Evolutionary conservation across 1,140 invertebrate genomes (phyloP).

Genomic region (Asbolus verrucosus): DNA sequence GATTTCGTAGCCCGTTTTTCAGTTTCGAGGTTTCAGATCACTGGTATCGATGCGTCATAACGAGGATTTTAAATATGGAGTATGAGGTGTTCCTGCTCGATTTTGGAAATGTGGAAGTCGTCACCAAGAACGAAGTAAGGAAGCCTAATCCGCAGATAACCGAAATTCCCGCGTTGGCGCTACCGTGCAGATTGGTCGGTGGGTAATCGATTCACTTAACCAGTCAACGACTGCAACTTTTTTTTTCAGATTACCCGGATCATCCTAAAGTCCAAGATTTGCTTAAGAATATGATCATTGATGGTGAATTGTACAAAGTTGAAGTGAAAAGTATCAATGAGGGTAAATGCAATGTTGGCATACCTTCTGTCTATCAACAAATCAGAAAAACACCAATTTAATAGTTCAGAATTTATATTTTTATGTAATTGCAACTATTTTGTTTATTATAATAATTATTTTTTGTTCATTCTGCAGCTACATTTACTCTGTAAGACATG

Average conservation of each 20-base stretch:
- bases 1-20: no score
- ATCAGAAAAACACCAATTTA: no score
- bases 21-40: no score
- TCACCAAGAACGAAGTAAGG: background rate
- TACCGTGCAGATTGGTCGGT: background rate
- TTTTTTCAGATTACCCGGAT: no score
- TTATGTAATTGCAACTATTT: background rate
- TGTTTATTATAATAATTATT: no score
- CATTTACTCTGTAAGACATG: no score
- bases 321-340: background rate
- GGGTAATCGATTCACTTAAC: background rate
- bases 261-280: no score
- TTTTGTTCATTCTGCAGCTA: no score
- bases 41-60: slow-evolving; percentile 6
- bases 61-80: background rate
- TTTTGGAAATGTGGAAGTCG: slow-evolving; percentile 1
- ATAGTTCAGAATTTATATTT: background rate
- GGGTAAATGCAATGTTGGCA: slow-evolving; percentile 17
- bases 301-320: slow-evolving; percentile 16
- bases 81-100: slow-evolving; percentile 5
- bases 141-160: background rate
- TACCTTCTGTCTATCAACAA: slow-evolving; percentile 12
- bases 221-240: no score
- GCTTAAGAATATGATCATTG: slow-evolving; percentile 2
- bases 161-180: background rate